Conservation (phyloP, 2,797 vertebrate genomes). For the Streptopelia turtur region DNA sequence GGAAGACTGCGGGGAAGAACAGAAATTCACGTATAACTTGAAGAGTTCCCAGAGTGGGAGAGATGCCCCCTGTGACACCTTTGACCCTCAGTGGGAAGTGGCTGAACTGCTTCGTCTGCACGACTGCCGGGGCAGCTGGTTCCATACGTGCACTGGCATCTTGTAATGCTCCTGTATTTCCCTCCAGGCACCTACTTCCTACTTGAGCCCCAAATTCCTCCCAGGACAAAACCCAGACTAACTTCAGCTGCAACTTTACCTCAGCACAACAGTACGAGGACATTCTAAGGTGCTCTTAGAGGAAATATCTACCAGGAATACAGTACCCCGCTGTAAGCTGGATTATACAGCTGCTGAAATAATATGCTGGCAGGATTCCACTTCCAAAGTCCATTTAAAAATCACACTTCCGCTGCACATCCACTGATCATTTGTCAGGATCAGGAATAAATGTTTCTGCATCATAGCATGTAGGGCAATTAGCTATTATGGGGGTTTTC, state of each 20-base stretch:
- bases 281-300: neutral
- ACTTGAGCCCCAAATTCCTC: neutral
- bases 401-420: neutral
- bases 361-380: neutral
- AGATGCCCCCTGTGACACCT: neutral
- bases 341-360: neutral
- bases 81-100: neutral
- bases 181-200: neutral
- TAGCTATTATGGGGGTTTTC: neutral
- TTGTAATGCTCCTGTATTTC: accelerated
- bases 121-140: neutral
- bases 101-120: neutral
- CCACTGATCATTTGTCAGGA: neutral
- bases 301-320: neutral
- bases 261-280: neutral
- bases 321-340: neutral
- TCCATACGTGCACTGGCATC: neutral
- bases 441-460: neutral
- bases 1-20: neutral
- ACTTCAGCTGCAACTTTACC: neutral
- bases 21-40: neutral
- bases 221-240: neutral
- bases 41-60: neutral
- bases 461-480: neutral
- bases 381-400: neutral